Percentiles rank a stretch among this genome's conserved stretches.
phyloP scores from a whole-genome alignment of 2,113 vertebrate species.

The Heteronetta atricapilla region DNA sequence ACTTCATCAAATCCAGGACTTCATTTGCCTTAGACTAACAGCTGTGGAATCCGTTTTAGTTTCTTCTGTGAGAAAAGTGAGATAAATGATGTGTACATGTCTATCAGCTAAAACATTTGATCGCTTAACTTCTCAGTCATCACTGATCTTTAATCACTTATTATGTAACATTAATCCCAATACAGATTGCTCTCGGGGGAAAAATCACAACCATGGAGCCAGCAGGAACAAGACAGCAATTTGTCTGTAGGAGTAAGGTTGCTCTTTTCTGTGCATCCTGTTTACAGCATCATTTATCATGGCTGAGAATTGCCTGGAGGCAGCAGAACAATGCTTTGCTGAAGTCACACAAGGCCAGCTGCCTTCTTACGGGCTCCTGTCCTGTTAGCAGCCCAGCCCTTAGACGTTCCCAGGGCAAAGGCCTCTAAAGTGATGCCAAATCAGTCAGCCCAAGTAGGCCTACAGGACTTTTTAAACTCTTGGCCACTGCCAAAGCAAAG shows the following conservation, averaged over 20 bases:
- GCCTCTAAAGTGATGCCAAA: background rate
- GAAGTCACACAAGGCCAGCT: background rate
- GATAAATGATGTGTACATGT: slow-evolving; percentile 30
- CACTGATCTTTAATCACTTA: slow-evolving; percentile 47
- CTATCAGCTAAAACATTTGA: slow-evolving; percentile 49
- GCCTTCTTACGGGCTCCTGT: background rate
- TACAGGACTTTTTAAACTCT: background rate
- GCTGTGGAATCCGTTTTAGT: slow-evolving; percentile 49
- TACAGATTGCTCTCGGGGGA: background rate
- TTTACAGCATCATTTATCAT: slow-evolving; percentile 56
- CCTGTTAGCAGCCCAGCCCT: slow-evolving; percentile 3
- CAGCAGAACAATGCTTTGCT: background rate
- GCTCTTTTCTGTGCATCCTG: slow-evolving; percentile 18
- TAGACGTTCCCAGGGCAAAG: slow-evolving; percentile 12
- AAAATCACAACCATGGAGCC: slow-evolving; percentile 38
- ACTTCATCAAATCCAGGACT: slow-evolving; percentile 26
- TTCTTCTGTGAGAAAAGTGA: slow-evolving; percentile 61
- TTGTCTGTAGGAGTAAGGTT: slow-evolving; percentile 54
- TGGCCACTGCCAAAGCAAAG: background rate
- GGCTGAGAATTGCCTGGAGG: background rate
- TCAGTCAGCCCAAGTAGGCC: background rate
- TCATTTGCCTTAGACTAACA: slow-evolving; percentile 34
- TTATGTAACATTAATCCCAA: slow-evolving; percentile 48
- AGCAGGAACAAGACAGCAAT: slow-evolving; percentile 36
- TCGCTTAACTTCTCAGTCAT: slow-evolving; percentile 58